Percentiles rank a stretch among this genome's conserved stretches.
Evolutionary conservation across 2,797 vertebrate genomes (phyloP).

Genomic region (Parotocinclus haroldoi): DNA sequence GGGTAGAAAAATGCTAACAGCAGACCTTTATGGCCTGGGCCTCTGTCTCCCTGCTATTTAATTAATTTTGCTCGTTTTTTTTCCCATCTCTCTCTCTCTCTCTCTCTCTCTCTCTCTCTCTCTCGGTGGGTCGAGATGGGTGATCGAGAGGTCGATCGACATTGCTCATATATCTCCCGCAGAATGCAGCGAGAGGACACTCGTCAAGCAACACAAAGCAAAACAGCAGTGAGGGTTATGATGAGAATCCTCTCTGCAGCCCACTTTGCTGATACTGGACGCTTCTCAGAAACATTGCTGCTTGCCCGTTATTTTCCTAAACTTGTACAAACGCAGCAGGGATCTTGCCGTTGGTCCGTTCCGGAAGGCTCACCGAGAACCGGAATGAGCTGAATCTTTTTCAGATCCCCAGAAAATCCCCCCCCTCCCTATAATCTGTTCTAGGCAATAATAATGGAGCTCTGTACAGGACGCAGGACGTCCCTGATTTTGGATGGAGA

Average conservation of each 20-base stretch:
- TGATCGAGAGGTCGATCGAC: slow-evolving; percentile 63
- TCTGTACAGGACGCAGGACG: no score
- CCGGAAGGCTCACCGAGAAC: no score
- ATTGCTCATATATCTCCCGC: slow-evolving; percentile 50
- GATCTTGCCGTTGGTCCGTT: no score
- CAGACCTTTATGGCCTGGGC: slow-evolving; percentile 76
- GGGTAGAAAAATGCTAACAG: slow-evolving; percentile 85
- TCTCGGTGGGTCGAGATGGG: neutral
- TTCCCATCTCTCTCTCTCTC: neutral
- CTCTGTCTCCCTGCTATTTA: slow-evolving; percentile 73
- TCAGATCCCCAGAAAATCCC: no score
- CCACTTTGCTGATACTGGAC: no score
- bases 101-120: slow-evolving; percentile 40
- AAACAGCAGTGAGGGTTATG: slow-evolving; percentile 57
- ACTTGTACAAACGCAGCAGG: no score
- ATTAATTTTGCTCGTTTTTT: slow-evolving; percentile 68
- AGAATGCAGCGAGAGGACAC: slow-evolving; percentile 56
- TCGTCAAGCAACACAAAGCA: slow-evolving; percentile 40
- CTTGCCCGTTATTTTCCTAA: no score
- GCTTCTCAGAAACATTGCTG: no score
- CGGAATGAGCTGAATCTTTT: no score
- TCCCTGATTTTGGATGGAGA: no score
- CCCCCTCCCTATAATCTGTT: no score
- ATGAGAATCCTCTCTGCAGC: slow-evolving; percentile 47
- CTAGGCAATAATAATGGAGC: no score